Evolutionary conservation across 1,140 invertebrate species (phyloP), one percentile per base, ranked within the genome.

Genomic region (Thaumetopoea pityocampa): DNA sequence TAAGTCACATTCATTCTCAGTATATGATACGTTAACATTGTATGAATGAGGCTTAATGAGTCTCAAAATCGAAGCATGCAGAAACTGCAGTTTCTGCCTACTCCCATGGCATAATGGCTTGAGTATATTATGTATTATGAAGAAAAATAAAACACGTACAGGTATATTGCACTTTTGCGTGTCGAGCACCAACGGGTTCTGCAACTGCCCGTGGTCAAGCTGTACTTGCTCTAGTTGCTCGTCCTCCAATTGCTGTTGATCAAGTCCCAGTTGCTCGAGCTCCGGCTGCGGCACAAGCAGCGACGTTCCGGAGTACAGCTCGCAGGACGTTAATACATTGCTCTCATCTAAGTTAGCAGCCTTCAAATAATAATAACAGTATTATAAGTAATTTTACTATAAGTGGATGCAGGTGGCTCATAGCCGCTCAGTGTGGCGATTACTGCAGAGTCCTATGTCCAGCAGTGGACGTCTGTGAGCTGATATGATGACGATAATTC

Each of bases 111-210:
- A n/a, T n/a, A n/a, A n/a, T n/a, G n/a, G n/a, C n/a, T n/a, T n/a
- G n/a, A n/a, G n/a, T n/a, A n/a, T n/a, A 6, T 16, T 17, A 40
- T 5, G 8, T 9, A 17, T 29, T 18, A 22, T 30, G 4, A 38
- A 7, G 3, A 3, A 5, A 11, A n/a, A 5, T 27, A 27, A 2
- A 4, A 18, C 1, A 42, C 29, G 10, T 9, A 42, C 34, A 22
- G 17, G 7, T 20, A 46, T 45, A 86, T 14, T 91, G n/a, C 51
- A 46, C 6, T 41, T 35, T 20, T 33, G 30, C 8, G 16, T 10
- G 5, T 10, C 14, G 3, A 27, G 15, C 0, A 24, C 43, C 3
- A 33, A 10, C 26, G 86, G 14, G 90, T 36, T 85, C 70, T 88
- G 72, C 40, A 48, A 35, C 7, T 55, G 50, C 9, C 43, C 35